Base-by-base conservation (phyloP, 2,888 invertebrate genomes). In the Athripsodes cinereus region DNA sequence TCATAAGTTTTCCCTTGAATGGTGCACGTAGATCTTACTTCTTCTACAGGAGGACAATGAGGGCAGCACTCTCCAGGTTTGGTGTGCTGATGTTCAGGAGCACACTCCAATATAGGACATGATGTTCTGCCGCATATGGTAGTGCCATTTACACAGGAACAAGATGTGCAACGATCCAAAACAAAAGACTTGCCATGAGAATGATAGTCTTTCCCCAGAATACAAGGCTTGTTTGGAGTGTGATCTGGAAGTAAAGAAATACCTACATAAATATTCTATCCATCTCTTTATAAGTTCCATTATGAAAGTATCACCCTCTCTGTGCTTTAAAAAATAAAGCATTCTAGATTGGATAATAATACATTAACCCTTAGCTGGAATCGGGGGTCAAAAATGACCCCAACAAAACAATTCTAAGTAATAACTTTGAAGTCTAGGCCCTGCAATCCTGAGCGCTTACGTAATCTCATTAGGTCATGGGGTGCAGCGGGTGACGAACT, bases 91-190 rank as follows among this genome's bases (percentile, higher is more conserved):
- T 85, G 75, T 22, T 87, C 87, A 0, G 84, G 79, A 0, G 89
- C 83, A 62, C 96, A 96, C 68, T 93, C 91, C 58, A 96, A 79
- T n/a, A 93, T 88, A 0, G 96, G 94, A 67, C 96, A 96, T 0
- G 92, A 88, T 65, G 85, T 81, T 13, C 92, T 81, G 57, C 81
- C 81, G 72, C 95, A 95, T 52, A 90, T 80, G 0, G 90, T 85
- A 2, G 90, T 92, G 47, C 90, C 88, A 66, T 90, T 88, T 66
- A 79, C 70, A 69, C 96, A 96, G 10, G 82, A 83, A 74, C 96
- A 96, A 53, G 84, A 83, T 0, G 95, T 93, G 74, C 96, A 96
- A 1, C 84, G 83, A 69, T 90, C 90, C 49, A 80, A 81, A 62
- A 73, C 79, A 67, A 90, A 89, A 18, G 79, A 74, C 35, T 80